Conservation (phyloP, 2,888 invertebrate genomes). For the Podotricha telesiphe region DNA sequence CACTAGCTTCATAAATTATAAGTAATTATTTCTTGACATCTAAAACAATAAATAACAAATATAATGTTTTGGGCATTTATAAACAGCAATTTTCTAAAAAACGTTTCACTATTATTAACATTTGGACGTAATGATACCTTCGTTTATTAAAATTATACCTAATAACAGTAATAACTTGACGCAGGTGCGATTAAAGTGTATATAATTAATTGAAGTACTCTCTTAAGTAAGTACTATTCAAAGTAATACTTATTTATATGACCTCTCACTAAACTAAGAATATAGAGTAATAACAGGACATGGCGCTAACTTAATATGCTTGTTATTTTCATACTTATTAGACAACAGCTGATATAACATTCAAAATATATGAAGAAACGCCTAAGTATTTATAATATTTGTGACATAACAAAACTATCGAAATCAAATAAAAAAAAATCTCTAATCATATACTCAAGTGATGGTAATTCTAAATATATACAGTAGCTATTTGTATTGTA, state of each 20-base stretch:
- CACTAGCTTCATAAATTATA: too few relatives aligned
- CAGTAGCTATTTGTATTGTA: constrained; percentile 18
- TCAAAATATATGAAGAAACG: not conserved
- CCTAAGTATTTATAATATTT: not conserved
- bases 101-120: not conserved
- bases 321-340: not conserved
- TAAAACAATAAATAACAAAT: too few relatives aligned
- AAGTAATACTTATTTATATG: too few relatives aligned
- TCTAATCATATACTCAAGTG: not conserved
- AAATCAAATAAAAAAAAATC: not conserved
- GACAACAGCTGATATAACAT: constrained; percentile 12
- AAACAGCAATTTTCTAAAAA: too few relatives aligned
- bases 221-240: too few relatives aligned
- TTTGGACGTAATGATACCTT: not conserved
- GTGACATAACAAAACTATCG: not conserved
- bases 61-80: too few relatives aligned
- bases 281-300: not conserved
- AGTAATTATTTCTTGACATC: too few relatives aligned
- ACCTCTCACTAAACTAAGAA: too few relatives aligned
- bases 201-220: too few relatives aligned
- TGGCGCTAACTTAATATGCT: not conserved
- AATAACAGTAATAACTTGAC: not conserved
- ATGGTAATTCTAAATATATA: constrained; percentile 12
- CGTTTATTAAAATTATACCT: not conserved
- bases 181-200: not conserved